These are phyloP conservation scores for Helogale parvula DNA, from an alignment of 2,113 vertebrate species.

Conservation along the genomic window DNA sequence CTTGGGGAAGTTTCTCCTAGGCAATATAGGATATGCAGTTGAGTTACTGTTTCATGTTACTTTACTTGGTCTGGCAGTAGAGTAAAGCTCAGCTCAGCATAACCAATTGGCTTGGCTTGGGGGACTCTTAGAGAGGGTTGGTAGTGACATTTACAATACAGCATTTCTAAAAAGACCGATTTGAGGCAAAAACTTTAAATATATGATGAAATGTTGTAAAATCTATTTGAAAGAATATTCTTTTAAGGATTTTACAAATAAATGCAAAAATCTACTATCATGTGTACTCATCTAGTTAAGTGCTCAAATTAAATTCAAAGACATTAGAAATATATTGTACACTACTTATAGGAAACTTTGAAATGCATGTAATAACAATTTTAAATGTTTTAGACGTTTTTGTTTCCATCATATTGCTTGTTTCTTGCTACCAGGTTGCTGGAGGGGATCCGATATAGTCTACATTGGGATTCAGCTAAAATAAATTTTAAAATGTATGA, in stretches of 20 bases:
- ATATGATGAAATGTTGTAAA: not conserved
- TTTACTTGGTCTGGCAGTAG: not conserved
- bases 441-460: not conserved
- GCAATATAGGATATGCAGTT: not conserved
- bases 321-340: not conserved
- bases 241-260: conserved; percentile 33
- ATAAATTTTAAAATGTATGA: not conserved
- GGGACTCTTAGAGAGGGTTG: not conserved
- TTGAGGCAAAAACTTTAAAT: not conserved
- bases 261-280: not conserved
- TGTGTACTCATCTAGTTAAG: not conserved
- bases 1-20: not conserved
- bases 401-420: not conserved
- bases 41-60: not conserved
- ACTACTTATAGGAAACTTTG: not conserved
- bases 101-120: not conserved
- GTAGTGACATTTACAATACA: not conserved
- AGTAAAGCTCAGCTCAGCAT: not conserved
- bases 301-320: not conserved
- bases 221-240: not conserved
- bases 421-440: not conserved
- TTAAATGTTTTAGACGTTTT: not conserved
- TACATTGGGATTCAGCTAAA: not conserved
- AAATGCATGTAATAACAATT: not conserved
- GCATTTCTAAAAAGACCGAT: not conserved